phyloP scores from a whole-genome alignment of 1,140 invertebrate genomes.

The Drosophila virilis region DNA sequence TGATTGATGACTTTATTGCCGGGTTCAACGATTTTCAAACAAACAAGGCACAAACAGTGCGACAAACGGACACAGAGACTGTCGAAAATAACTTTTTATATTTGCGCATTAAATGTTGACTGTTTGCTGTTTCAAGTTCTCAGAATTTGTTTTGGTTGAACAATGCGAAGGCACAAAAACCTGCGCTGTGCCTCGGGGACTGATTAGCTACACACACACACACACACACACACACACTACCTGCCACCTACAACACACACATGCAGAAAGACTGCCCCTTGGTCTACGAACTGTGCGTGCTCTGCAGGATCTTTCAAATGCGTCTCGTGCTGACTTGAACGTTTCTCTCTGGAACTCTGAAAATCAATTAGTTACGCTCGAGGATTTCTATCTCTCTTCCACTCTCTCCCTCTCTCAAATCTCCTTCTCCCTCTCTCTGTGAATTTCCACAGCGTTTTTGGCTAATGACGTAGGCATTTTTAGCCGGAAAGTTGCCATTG shows the following conservation, averaged over 20 bases:
- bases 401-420: constrained; percentile 23
- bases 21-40: constrained; percentile 81
- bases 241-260: constrained; percentile 36
- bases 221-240: constrained; percentile 66
- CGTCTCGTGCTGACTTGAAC: constrained; percentile 45
- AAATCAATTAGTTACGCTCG: constrained; percentile 80
- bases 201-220: constrained; percentile 58
- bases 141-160: constrained; percentile 67
- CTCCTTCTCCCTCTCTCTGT: constrained; percentile 20
- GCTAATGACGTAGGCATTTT: constrained; percentile 72
- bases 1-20: constrained; percentile 84
- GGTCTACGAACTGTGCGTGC: not conserved
- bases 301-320: constrained; percentile 28
- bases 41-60: constrained; percentile 43
- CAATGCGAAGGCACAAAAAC: constrained; percentile 56
- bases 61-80: constrained; percentile 46
- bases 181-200: constrained; percentile 64
- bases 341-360: constrained; percentile 52
- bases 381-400: not conserved
- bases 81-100: constrained; percentile 75
- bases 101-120: constrained; percentile 72
- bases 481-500: constrained; percentile 41
- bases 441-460: constrained; percentile 42
- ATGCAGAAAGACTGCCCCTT: not conserved
- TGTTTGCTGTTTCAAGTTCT: constrained; percentile 68